Percentiles rank a stretch among this genome's conserved stretches.
Conservation (phyloP, 2,797 vertebrate genomes). For the Crenuchus spilurus region DNA sequence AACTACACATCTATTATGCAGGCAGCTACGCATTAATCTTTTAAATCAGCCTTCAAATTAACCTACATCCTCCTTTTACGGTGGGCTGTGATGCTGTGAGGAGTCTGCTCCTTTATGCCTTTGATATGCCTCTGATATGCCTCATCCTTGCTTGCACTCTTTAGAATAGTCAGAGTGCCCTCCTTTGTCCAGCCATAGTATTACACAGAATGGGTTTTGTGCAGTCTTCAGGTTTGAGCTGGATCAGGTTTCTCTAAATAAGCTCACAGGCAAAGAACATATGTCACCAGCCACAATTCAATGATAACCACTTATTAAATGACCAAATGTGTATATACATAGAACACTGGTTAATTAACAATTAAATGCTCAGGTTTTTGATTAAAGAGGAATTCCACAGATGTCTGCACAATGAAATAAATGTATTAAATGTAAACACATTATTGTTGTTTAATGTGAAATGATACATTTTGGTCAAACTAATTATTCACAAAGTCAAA, state of each 20-base stretch:
- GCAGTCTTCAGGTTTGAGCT: too few species aligned
- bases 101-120: constrained; percentile 45
- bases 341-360: too few species aligned
- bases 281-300: too few species aligned
- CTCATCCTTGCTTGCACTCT: constrained; percentile 42
- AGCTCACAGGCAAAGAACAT: background rate
- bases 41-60: constrained; percentile 65
- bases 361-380: too few species aligned
- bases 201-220: constrained; percentile 61
- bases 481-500: too few species aligned
- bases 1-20: constrained; percentile 59
- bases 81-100: constrained; percentile 52
- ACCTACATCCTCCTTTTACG: constrained; percentile 61
- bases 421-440: too few species aligned
- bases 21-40: constrained; percentile 62
- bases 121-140: constrained; percentile 47
- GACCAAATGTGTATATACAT: too few species aligned
- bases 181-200: constrained; percentile 69
- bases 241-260: background rate
- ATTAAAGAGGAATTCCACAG: too few species aligned
- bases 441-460: too few species aligned
- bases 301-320: too few species aligned
- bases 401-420: too few species aligned
- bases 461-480: too few species aligned
- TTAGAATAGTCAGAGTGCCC: constrained; percentile 80